Evolutionary conservation across 2,888 invertebrate genomes (phyloP).

Genomic region (Pseudococcus longispinus): DNA sequence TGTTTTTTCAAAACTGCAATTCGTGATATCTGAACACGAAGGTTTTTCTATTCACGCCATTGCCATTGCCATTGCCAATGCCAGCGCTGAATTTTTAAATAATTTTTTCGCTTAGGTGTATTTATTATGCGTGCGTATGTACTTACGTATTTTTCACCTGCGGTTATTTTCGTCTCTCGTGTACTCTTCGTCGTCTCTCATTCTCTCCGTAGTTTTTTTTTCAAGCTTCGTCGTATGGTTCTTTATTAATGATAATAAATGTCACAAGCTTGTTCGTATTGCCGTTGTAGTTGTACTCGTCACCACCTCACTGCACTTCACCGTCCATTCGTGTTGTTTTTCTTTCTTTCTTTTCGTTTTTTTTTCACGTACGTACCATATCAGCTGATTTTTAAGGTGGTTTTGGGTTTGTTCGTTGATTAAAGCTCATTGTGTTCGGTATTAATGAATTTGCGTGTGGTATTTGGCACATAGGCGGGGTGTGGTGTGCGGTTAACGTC

Average conservation of each 20-base stretch:
- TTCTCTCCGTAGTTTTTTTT: neutral
- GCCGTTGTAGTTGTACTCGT: neutral
- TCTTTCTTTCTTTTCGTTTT: neutral
- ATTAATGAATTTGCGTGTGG: neutral
- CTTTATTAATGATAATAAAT: neutral
- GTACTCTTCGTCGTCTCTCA: neutral
- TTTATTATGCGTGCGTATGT: neutral
- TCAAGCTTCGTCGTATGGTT: neutral
- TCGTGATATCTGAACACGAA: neutral
- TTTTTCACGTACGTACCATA: neutral
- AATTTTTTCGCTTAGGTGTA: neutral
- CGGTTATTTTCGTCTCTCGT: neutral
- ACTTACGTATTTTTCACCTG: neutral
- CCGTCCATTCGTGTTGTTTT: neutral
- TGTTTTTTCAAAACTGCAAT: neutral
- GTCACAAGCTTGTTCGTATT: neutral
- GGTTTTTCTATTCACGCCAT: neutral
- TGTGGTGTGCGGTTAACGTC: neutral
- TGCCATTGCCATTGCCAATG: neutral
- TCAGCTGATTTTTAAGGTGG: neutral
- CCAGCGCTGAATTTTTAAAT: neutral
- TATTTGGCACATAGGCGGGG: neutral
- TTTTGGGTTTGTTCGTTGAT: neutral
- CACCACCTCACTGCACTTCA: neutral
- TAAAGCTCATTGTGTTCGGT: neutral